Base-by-base conservation (phyloP, 2,113 vertebrate species). In the Cyrtonyx montezumae region DNA sequence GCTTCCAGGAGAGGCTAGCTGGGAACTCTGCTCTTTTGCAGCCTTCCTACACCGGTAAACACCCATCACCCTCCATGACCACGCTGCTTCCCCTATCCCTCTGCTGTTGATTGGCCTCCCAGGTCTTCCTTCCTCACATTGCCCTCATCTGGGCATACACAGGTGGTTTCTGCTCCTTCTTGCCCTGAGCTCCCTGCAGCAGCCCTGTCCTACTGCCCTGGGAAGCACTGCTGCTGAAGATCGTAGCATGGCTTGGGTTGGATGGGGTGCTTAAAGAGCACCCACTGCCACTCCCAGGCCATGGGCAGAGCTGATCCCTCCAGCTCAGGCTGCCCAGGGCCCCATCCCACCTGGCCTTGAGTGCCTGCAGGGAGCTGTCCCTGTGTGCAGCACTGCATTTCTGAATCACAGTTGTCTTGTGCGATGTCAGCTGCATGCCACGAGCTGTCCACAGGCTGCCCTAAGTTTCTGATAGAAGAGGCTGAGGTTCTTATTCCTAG, bases 111-210 rank as follows among this genome's bases (percentile, higher is more conserved):
- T 40, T 6, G 56, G 45, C 69, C 36, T 79, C 70, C 86, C 62
- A 58, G 55, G 70, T 94, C 79, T 93, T 92, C 86, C 84, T 92
- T 92, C 86, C 80, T 88, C 28, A 1, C 14, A 5, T 73, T 74
- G 36, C 62, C 4, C 13, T 55, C 16, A 49, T 70, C n/a, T 6
- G 5, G 58, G 46, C 55, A 65, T 84, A 55, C 42, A 1, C 22
- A 13, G 86, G 84, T 61, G 23, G 53, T 40, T 66, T 68, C 56
- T 1, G 2, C 32, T 78, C 56, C 56, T 9, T 59, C 69, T 68
- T 2, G 2, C 56, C 53, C 87, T 26, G 80, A 81, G 61, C 73
- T 75, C 22, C 51, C 3, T 5, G 77, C 56, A 59, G 92, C 76
- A 79, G 69, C 62, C 69, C 46, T 86, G 68, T 43, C 36, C 61